Percentiles rank a stretch among this genome's conserved stretches.
phyloP scores from a whole-genome alignment of 2,888 invertebrate species.

The Fabriciana adippe region DNA sequence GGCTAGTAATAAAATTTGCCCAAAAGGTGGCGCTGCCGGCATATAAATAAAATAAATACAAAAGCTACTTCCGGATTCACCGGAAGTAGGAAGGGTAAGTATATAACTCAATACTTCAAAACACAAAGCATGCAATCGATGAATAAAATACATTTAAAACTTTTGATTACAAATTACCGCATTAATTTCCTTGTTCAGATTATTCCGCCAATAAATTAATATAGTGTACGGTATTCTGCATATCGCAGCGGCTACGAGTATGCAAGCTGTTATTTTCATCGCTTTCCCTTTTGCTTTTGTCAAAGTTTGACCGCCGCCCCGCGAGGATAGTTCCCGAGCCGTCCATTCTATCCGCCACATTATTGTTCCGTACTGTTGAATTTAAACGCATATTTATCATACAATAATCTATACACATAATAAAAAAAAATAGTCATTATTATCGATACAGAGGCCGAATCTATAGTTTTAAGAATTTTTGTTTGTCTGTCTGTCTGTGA shows the following conservation, averaged over 20 bases:
- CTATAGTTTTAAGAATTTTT: too few relatives aligned
- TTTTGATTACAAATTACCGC: constrained; percentile 54
- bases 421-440: too few relatives aligned
- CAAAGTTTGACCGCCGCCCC: constrained; percentile 83
- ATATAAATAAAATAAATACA: too few relatives aligned
- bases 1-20: too few relatives aligned
- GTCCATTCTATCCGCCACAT: constrained; percentile 84
- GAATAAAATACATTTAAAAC: background rate
- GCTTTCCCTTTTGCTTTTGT: constrained; percentile 85
- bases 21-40: too few relatives aligned
- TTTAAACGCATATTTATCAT: too few relatives aligned
- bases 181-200: constrained; percentile 71
- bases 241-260: constrained; percentile 85
- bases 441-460: too few relatives aligned
- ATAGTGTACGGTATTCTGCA: constrained; percentile 89
- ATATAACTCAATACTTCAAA: background rate
- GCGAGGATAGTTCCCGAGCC: constrained; percentile 82
- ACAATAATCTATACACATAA: background rate
- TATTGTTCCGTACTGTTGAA: constrained; percentile 63
- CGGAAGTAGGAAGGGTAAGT: too few relatives aligned
- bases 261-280: constrained; percentile 86
- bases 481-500: too few relatives aligned
- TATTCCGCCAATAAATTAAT: constrained; percentile 85
- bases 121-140: too few relatives aligned
- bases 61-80: too few relatives aligned